A percentile compares a stretch with the other conserved stretches of the same genome.
phyloP scores from a whole-genome alignment of 2,888 invertebrate genomes.

The Callyntrura sp. region DNA sequence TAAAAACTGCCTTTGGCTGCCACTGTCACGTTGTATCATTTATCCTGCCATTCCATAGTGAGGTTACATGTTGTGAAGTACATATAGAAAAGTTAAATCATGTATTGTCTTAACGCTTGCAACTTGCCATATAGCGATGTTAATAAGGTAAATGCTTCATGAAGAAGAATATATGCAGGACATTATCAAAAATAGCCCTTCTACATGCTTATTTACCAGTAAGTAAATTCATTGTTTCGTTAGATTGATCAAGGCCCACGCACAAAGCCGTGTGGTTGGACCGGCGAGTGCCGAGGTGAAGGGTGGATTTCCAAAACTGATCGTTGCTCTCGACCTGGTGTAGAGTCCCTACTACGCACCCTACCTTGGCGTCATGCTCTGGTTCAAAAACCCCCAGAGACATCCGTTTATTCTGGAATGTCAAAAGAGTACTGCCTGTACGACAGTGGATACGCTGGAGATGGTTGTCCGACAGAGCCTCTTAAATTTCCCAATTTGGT shows the following conservation, averaged over 20 bases:
- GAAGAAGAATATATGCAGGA: too few relatives aligned
- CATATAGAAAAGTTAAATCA: too few relatives aligned
- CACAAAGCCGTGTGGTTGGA: constrained; percentile 81
- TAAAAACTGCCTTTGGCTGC: too few relatives aligned
- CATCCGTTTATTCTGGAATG: constrained; percentile 82
- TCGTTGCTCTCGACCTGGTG: constrained; percentile 82
- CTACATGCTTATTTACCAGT: too few relatives aligned
- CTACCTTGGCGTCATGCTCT: constrained; percentile 83
- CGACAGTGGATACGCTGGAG: constrained; percentile 83
- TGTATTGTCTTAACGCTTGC: constrained; percentile 83
- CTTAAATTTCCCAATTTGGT: constrained; percentile 85
- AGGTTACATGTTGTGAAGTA: too few relatives aligned
- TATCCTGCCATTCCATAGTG: too few relatives aligned
- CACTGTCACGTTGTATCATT: too few relatives aligned
- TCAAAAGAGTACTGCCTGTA: constrained; percentile 83
- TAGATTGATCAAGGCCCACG: constrained; percentile 83
- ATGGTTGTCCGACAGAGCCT: constrained; percentile 83
- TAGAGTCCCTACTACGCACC: constrained; percentile 81
- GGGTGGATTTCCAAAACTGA: constrained; percentile 83
- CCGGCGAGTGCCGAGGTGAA: constrained; percentile 82
- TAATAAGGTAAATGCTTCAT: constrained; percentile 82
- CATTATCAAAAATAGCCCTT: too few relatives aligned
- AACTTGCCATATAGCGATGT: constrained; percentile 82
- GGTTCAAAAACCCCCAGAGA: constrained; percentile 82
- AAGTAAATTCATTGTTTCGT: too few relatives aligned